Conservation (phyloP, 2,113 vertebrate genomes). For the Elanus axillaris region DNA sequence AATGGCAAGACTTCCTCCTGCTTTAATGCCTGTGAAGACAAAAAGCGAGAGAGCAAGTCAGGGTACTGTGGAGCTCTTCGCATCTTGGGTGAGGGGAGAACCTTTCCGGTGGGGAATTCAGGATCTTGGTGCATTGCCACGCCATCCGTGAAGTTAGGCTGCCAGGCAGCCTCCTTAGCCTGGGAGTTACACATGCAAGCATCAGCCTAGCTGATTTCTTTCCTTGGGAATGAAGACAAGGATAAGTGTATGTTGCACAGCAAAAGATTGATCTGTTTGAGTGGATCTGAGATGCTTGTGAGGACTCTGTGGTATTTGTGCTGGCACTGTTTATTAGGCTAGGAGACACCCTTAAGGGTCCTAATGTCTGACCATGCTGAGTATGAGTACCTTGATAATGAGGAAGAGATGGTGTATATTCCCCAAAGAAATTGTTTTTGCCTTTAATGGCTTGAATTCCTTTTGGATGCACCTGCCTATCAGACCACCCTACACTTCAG, state of each 20-base stretch:
- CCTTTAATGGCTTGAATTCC: neutral
- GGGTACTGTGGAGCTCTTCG: neutral
- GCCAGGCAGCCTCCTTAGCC: neutral
- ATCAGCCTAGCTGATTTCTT: neutral
- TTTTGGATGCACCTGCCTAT: neutral
- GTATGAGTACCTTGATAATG: neutral
- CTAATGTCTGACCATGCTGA: neutral
- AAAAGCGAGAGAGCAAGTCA: neutral
- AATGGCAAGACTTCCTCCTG: neutral
- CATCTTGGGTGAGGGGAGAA: neutral
- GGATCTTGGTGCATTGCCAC: neutral
- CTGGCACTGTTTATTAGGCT: neutral
- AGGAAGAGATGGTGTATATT: neutral
- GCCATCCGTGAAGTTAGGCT: neutral
- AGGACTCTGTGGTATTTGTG: neutral
- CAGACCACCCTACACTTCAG: neutral
- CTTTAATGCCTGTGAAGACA: neutral
- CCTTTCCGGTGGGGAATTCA: neutral
- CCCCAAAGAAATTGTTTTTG: neutral
- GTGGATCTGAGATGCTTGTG: neutral
- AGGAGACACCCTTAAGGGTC: neutral
- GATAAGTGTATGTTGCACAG: neutral
- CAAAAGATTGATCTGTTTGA: neutral
- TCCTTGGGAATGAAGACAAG: neutral
- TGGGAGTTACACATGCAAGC: neutral